Evolutionary conservation across 2,113 vertebrate species (phyloP).

Genomic region (Brachyhypopomus occidentalis): DNA sequence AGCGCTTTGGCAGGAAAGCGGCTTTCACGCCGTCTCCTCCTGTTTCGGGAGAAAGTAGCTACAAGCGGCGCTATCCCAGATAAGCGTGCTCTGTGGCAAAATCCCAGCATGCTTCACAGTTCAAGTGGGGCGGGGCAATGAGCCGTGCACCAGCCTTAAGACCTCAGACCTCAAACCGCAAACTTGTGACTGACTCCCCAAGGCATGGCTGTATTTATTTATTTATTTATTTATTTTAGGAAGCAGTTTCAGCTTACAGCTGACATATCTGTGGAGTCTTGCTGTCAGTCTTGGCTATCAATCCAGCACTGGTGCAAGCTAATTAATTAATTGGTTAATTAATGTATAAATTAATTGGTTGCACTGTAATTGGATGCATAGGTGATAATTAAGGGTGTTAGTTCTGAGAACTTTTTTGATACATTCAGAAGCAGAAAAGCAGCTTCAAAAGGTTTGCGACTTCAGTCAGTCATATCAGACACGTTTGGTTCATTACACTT

Average conservation of each 20-base stretch:
- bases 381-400: not conserved
- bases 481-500: not conserved
- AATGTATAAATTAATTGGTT: not conserved
- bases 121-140: constrained; percentile 41
- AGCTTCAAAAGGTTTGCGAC: not conserved
- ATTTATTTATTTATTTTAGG: constrained; percentile 16
- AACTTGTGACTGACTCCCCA: constrained; percentile 15
- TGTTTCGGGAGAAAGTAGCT: not conserved
- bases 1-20: not conserved
- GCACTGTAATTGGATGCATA: not conserved
- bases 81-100: constrained; percentile 45
- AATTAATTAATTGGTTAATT: no score
- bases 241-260: constrained; percentile 4
- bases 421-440: not conserved
- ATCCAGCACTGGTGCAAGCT: not conserved
- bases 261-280: not conserved
- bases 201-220: not conserved
- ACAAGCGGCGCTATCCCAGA: constrained; percentile 36
- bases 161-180: constrained; percentile 29
- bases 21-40: constrained; percentile 9
- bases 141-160: constrained; percentile 34
- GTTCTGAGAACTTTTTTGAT: not conserved
- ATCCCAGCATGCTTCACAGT: constrained; percentile 43
- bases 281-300: not conserved
- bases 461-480: not conserved